These are phyloP conservation scores for Hybos culiciformis DNA, from an alignment of 2,888 invertebrate genomes.

Conservation along the genomic window DNA sequence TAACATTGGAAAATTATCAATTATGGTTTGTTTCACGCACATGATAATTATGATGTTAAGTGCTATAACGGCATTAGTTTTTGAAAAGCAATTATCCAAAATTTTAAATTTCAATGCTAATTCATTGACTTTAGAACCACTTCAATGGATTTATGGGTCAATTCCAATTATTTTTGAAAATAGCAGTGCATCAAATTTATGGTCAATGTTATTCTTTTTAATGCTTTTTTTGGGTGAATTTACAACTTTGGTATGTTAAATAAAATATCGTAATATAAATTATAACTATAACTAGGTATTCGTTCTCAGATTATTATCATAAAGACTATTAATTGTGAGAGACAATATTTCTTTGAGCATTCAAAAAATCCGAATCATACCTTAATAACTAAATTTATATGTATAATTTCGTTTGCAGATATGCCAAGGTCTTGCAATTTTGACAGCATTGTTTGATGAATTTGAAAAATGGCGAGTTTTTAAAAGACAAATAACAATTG, in stretches of 20 bases:
- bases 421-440: slow-evolving; percentile 22
- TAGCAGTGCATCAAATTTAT: neutral
- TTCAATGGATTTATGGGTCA: neutral
- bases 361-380: too few species aligned
- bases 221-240: neutral
- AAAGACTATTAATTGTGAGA: too few species aligned
- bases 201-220: neutral
- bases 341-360: too few species aligned
- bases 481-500: slow-evolving; percentile 19
- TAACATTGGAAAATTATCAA: slow-evolving; percentile 41
- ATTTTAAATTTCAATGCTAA: neutral
- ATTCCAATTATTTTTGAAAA: neutral
- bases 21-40: slow-evolving; percentile 23
- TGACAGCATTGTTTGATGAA: slow-evolving; percentile 28
- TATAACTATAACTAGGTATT: too few species aligned
- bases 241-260: neutral
- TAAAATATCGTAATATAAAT: neutral
- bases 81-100: neutral
- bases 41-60: slow-evolving; percentile 23
- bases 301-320: too few species aligned
- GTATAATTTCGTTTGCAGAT: neutral
- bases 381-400: slow-evolving; percentile 2
- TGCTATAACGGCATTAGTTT: neutral
- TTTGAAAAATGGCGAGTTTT: slow-evolving; percentile 21
- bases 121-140: neutral